A percentile compares a stretch with the other conserved stretches of the same genome.
These are phyloP conservation scores for Archivesica marissinica DNA, from an alignment of 1,140 invertebrate species.

Conservation along the genomic window DNA sequence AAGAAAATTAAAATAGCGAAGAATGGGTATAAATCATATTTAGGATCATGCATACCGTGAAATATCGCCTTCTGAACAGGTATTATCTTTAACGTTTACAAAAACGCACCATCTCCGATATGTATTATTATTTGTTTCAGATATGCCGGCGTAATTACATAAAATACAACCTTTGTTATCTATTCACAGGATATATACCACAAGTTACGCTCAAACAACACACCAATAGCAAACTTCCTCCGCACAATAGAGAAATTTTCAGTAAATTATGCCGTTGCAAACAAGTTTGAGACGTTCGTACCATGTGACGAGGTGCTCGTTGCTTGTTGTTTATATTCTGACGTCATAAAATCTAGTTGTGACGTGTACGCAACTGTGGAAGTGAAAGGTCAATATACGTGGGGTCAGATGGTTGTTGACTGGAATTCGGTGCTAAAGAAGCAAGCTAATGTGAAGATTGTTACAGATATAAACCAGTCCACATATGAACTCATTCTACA, in stretches of 20 bases:
- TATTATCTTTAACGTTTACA: too few relatives aligned
- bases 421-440: slow-evolving; percentile 35
- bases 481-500: slow-evolving; percentile 26
- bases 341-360: slow-evolving; percentile 46
- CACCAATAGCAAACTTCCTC: slow-evolving; percentile 21
- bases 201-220: neutral
- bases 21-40: too few relatives aligned
- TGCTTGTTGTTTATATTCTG: slow-evolving; percentile 1
- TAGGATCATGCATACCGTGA: too few relatives aligned
- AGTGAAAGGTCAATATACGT: slow-evolving; percentile 51
- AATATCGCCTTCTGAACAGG: too few relatives aligned
- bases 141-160: neutral
- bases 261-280: neutral
- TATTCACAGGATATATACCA: slow-evolving; percentile 34
- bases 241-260: slow-evolving; percentile 43
- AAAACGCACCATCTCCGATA: too few relatives aligned
- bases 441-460: slow-evolving; percentile 14
- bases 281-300: slow-evolving; percentile 5
- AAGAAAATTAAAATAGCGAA: too few relatives aligned
- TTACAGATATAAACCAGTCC: slow-evolving; percentile 32
- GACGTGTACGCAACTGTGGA: slow-evolving; percentile 58
- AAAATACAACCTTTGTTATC: neutral
- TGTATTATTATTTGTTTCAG: too few relatives aligned
- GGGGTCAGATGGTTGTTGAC: slow-evolving; percentile 58
- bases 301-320: slow-evolving; percentile 47